phyloP scores from a whole-genome alignment of 1,140 invertebrate genomes.

The Bombus confusus region DNA sequence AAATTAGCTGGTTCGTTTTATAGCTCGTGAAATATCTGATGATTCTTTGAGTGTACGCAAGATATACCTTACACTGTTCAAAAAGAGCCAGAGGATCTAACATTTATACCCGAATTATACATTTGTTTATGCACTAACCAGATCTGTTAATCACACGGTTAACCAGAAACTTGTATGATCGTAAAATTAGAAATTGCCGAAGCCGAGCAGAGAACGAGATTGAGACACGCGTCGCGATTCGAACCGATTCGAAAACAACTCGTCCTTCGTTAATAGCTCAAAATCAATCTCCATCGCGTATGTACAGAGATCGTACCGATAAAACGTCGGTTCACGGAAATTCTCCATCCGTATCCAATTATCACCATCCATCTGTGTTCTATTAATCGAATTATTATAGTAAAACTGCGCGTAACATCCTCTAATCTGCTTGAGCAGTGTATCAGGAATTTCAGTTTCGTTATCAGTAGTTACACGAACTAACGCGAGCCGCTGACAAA shows the following conservation, averaged over 20 bases:
- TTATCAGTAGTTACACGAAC: not conserved
- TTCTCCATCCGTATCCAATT: too few species aligned
- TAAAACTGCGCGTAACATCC: not conserved
- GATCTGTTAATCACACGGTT: too few species aligned
- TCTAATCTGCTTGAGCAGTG: not conserved
- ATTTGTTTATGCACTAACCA: not conserved
- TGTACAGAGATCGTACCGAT: too few species aligned
- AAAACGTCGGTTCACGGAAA: too few species aligned
- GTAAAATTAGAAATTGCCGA: not conserved
- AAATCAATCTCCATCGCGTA: too few species aligned
- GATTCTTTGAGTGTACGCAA: not conserved
- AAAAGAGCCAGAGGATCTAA: not conserved
- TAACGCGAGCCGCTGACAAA: not conserved
- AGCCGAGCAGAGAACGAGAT: too few species aligned
- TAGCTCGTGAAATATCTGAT: not conserved
- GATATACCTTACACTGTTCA: not conserved
- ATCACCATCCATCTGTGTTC: too few species aligned
- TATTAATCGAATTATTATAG: not conserved
- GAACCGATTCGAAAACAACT: too few species aligned
- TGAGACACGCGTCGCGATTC: too few species aligned
- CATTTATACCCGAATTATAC: not conserved
- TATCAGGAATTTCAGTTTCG: constrained; percentile 5
- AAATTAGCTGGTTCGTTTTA: too few species aligned
- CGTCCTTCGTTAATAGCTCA: too few species aligned
- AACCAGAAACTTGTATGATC: too few species aligned